phyloP scores from a whole-genome alignment of 2,797 vertebrate genomes.

The Malacoctenus gilli region DNA sequence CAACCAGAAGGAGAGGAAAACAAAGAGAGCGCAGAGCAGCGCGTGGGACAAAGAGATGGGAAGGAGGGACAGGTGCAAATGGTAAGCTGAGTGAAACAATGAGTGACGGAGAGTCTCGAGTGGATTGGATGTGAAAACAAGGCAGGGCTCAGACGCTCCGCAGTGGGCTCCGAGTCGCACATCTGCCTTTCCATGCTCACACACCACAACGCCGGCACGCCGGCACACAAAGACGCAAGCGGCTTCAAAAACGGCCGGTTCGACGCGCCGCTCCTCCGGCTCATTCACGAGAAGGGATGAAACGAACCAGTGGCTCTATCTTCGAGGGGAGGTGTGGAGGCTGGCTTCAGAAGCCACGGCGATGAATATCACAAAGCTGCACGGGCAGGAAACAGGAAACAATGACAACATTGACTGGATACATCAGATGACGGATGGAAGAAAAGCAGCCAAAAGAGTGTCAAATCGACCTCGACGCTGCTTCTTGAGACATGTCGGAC shows the following conservation, averaged over 20 bases:
- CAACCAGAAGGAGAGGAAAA: slow-evolving; percentile 30
- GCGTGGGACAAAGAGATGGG: slow-evolving; percentile 50
- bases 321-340: slow-evolving; percentile 34
- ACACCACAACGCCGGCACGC: background rate
- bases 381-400: slow-evolving; percentile 24
- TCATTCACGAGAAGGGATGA: slow-evolving; percentile 54
- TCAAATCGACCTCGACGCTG: background rate
- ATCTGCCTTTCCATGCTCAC: slow-evolving; percentile 17
- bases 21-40: slow-evolving; percentile 32
- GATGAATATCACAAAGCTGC: slow-evolving; percentile 38
- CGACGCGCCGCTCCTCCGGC: slow-evolving; percentile 25
- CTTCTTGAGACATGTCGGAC: slow-evolving; percentile 44
- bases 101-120: slow-evolving; percentile 67
- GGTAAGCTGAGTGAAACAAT: slow-evolving; percentile 57
- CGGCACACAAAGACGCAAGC: slow-evolving; percentile 9
- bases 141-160: slow-evolving; percentile 40
- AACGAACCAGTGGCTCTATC: slow-evolving; percentile 28
- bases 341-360: slow-evolving; percentile 33
- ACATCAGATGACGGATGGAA: slow-evolving; percentile 9
- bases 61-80: slow-evolving; percentile 66
- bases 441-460: slow-evolving; percentile 6
- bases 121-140: slow-evolving; percentile 61
- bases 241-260: slow-evolving; percentile 40
- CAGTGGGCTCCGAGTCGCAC: slow-evolving; percentile 26
- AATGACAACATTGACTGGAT: slow-evolving; percentile 44